Percentiles rank a stretch among this genome's conserved stretches.
phyloP scores from a whole-genome alignment of 1,140 invertebrate genomes.

The Caenorhabditis latens region DNA sequence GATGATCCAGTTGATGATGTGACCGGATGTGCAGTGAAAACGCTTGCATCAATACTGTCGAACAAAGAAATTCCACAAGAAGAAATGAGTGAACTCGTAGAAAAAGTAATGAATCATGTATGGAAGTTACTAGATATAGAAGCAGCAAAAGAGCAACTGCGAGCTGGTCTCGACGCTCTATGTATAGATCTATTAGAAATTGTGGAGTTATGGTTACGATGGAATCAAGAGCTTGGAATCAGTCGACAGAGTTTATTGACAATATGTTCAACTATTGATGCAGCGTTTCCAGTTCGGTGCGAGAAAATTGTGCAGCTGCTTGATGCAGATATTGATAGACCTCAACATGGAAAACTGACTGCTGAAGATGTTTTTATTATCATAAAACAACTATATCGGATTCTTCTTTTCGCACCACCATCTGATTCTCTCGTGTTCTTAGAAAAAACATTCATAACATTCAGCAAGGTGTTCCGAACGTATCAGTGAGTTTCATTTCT shows the following conservation, averaged over 20 bases:
- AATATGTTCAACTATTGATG: slow-evolving; percentile 26
- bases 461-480: neutral
- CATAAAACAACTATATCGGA: slow-evolving; percentile 18
- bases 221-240: slow-evolving; percentile 14
- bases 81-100: slow-evolving; percentile 36
- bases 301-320: slow-evolving; percentile 43
- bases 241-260: slow-evolving; percentile 16
- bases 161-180: slow-evolving; percentile 51
- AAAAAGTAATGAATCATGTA: slow-evolving; percentile 56
- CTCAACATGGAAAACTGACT: neutral
- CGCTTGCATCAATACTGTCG: slow-evolving; percentile 54
- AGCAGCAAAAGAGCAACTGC: slow-evolving; percentile 46
- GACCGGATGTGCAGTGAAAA: slow-evolving; percentile 46
- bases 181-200: slow-evolving; percentile 59
- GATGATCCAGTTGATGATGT: slow-evolving; percentile 56
- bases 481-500: neutral
- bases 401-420: slow-evolving; percentile 45
- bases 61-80: slow-evolving; percentile 24
- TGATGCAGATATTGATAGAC: slow-evolving; percentile 30
- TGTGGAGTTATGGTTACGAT: slow-evolving; percentile 43
- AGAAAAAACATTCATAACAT: slow-evolving; percentile 25
- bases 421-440: slow-evolving; percentile 15
- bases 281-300: slow-evolving; percentile 18
- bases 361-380: slow-evolving; percentile 44
- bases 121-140: slow-evolving; percentile 59